phyloP scores from a whole-genome alignment of 2,888 invertebrate species.

The Orthosia gothica region DNA sequence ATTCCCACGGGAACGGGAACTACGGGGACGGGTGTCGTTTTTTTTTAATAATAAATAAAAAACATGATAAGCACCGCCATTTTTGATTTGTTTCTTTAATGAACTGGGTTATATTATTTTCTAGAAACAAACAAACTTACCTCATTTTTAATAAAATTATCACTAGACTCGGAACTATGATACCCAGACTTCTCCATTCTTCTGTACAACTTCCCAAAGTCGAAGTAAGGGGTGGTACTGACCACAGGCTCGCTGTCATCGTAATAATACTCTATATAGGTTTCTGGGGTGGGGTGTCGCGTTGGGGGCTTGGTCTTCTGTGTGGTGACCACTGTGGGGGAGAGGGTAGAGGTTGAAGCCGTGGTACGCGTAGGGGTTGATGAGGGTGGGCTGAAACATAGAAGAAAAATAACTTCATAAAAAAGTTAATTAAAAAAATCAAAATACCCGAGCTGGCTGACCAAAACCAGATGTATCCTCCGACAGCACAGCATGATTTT shows the following conservation, averaged over 20 bases:
- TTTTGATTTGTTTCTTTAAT: no score
- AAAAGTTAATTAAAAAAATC: no score
- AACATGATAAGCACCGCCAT: no score
- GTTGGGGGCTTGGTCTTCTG: accelerated
- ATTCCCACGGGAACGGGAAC: no score
- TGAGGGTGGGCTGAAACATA: background rate
- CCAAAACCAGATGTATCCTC: no score
- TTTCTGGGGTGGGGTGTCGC: accelerated
- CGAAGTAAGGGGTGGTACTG: background rate
- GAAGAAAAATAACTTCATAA: background rate
- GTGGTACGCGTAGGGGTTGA: background rate
- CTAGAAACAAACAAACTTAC: slow-evolving; percentile 56
- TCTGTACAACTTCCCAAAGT: slow-evolving; percentile 10
- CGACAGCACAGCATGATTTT: no score
- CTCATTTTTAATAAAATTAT: slow-evolving; percentile 74
- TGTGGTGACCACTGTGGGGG: background rate
- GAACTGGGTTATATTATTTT: no score
- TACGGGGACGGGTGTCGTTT: no score
- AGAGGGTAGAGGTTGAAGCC: no score
- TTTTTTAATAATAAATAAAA: no score
- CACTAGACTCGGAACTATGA: slow-evolving; percentile 53
- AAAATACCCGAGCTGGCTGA: no score
- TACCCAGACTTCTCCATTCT: slow-evolving; percentile 24
- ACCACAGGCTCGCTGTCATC: accelerated
- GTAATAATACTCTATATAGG: slow-evolving; percentile 8